Base-by-base conservation (phyloP, 2,797 vertebrate species). In the Tachyglossus aculeatus region DNA sequence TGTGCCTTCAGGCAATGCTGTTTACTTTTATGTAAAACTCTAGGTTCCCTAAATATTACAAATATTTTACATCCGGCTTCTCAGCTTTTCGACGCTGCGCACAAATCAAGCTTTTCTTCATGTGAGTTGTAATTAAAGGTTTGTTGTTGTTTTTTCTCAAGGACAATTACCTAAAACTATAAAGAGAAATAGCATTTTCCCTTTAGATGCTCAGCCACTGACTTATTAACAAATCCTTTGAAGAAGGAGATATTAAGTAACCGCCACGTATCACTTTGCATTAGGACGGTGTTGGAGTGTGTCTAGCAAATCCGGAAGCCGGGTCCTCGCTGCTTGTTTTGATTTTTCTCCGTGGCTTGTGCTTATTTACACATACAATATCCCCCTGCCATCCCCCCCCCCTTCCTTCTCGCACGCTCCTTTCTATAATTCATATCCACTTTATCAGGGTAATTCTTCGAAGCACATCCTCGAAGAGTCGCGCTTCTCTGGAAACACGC, bases 21-120 rank as follows among this genome's bases (percentile, higher is more conserved):
- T 99, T 98, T 98, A 98, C 97, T 98, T 99, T 98, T 98, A 99
- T 98, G 97, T 97, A 96, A 97, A 97, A 95, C 96, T 96, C 95
- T 85, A 95, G 93, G 94, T 95, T 96, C 95, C 96, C 95, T 95
- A 95, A 96, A 95, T 94, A 94, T 93, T 94, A 94, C 95, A 95
- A 96, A 96, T 96, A 96, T 93, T 94, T 94, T 94, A 94, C 93
- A 94, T 93, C 89, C 83, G 83, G 90, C 91, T 94, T 92, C 90
- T 93, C 91, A 92, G 92, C 91, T 90, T 93, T 93, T 89, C 88
- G 88, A 88, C 82, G 77, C 82, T 81, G 84, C 86, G 85, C 90
- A 92, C 92, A 93, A 92, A 93, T 93, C 92, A 93, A 80, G 89
- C 82, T 88, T 90, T 90, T 92, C 90, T 90, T 90, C 88, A 78